phyloP scores from a whole-genome alignment of 2,888 invertebrate species.

The Chloromyia formosa region DNA sequence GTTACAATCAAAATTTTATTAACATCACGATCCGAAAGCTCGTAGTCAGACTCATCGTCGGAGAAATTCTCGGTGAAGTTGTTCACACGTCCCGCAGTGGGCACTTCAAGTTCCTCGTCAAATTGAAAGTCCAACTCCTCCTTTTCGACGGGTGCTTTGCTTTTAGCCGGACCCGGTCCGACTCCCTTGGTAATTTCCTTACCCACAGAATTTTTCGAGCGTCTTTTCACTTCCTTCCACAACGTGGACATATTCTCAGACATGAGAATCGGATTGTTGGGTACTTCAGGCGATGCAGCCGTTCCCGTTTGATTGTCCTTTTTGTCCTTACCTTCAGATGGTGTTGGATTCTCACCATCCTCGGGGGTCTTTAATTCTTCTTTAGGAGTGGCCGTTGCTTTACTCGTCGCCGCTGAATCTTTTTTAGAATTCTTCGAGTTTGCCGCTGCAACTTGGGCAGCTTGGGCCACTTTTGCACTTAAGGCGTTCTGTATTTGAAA shows the following conservation, averaged over 20 bases:
- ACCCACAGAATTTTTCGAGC: conserved; percentile 65
- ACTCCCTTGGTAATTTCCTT: conserved; percentile 44
- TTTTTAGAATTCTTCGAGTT: conserved; percentile 34
- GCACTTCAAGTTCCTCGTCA: conserved; percentile 92
- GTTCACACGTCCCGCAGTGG: conserved; percentile 79
- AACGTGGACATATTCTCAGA: conserved; percentile 54
- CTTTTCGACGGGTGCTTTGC: conserved; percentile 60
- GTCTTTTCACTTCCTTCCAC: conserved; percentile 70
- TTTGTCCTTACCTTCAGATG: conserved; percentile 48
- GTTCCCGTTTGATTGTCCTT: conserved; percentile 55
- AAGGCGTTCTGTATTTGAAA: conserved; percentile 45
- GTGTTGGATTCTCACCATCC: conserved; percentile 47
- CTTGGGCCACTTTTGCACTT: conserved; percentile 53
- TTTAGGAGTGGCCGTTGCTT: conserved; percentile 44
- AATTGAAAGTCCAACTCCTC: conserved; percentile 97
- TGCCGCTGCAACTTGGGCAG: conserved; percentile 52
- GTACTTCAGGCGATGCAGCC: conserved; percentile 8
- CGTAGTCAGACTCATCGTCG: conserved; percentile 85
- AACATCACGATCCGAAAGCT: conserved; percentile 91
- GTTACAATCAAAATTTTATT: conserved; percentile 95
- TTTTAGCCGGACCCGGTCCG: conserved; percentile 51
- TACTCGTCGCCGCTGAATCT: not conserved
- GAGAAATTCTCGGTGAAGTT: conserved; percentile 79
- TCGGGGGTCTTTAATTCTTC: conserved; percentile 64
- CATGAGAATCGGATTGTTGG: conserved; percentile 17